Percentiles rank a stretch among this genome's conserved stretches.
Evolutionary conservation across 2,888 invertebrate species (phyloP).

Genomic region (Zhengitettix transpicula): DNA sequence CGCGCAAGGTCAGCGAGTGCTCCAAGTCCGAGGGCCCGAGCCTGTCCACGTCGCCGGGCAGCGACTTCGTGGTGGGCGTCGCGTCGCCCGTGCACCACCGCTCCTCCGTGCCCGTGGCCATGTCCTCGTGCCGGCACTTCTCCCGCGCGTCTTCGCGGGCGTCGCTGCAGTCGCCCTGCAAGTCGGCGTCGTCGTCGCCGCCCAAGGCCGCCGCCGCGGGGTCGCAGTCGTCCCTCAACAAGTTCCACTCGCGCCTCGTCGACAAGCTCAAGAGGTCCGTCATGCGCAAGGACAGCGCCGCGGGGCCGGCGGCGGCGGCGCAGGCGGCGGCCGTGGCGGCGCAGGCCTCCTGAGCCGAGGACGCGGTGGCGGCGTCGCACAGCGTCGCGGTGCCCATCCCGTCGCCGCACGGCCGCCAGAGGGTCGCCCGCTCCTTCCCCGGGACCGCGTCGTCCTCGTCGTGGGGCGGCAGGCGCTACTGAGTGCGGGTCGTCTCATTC

Average conservation of each 20-base stretch:
- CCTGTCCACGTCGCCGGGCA: conserved; percentile 46
- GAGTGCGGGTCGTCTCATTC: too few species aligned
- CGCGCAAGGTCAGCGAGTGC: conserved; percentile 53
- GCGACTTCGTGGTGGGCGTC: conserved; percentile 32
- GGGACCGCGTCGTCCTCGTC: not conserved
- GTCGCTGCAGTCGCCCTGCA: conserved; percentile 28
- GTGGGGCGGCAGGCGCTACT: not conserved
- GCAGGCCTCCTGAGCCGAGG: not conserved
- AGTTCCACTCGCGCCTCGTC: conserved; percentile 64
- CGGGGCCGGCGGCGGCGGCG: conserved; percentile 27
- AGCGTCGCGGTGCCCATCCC: conserved; percentile 9
- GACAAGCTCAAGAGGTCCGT: conserved; percentile 61
- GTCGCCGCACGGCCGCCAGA: not conserved
- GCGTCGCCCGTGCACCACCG: conserved; percentile 21
- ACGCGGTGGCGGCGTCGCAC: conserved; percentile 5
- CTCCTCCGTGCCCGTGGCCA: conserved; percentile 11
- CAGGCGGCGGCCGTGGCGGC: conserved; percentile 31
- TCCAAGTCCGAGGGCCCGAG: conserved; percentile 57
- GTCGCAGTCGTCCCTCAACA: conserved; percentile 43
- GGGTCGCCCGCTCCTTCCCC: conserved; percentile 4
- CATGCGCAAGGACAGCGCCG: conserved; percentile 31
- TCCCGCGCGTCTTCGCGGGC: conserved; percentile 43
- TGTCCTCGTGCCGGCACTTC: conserved; percentile 11
- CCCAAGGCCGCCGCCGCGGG: conserved; percentile 39
- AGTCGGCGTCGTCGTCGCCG: conserved; percentile 45